Percentiles rank a stretch among this genome's conserved stretches.
phyloP scores from a whole-genome alignment of 1,140 invertebrate species.

The Pseudomyrmex cubaensis region DNA sequence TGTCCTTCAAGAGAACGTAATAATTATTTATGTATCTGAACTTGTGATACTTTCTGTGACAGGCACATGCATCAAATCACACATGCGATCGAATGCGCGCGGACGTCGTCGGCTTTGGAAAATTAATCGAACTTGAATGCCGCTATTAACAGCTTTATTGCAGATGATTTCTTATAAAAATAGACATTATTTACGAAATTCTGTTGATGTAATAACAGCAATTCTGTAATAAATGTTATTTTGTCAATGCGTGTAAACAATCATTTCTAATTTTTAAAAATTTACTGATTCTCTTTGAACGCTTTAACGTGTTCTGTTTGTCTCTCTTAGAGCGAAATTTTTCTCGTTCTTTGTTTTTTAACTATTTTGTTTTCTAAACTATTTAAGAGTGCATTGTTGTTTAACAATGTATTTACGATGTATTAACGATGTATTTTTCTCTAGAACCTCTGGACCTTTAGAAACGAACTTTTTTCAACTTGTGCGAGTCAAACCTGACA shows the following conservation, averaged over 20 bases:
- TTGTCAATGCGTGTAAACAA: no score
- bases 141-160: not conserved
- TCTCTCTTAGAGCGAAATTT: no score
- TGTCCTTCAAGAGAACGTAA: conserved; percentile 23
- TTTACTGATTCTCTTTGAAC: no score
- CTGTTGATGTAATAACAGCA: no score
- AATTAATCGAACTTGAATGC: not conserved
- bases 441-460: not conserved
- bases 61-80: conserved; percentile 22
- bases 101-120: not conserved
- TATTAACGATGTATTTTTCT: not conserved
- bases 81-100: conserved; percentile 1
- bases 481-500: not conserved
- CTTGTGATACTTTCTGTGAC: not conserved
- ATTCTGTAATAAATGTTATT: no score
- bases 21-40: conserved; percentile 33
- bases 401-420: no score
- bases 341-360: no score
- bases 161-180: not conserved
- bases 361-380: no score
- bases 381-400: no score
- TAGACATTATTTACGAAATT: no score
- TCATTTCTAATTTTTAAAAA: not conserved
- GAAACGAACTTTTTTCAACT: not conserved
- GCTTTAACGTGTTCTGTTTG: no score